A percentile compares a stretch with the other conserved stretches of the same genome.
phyloP scores from a whole-genome alignment of 2,113 vertebrate species.

The Peucedramus taeniatus region DNA sequence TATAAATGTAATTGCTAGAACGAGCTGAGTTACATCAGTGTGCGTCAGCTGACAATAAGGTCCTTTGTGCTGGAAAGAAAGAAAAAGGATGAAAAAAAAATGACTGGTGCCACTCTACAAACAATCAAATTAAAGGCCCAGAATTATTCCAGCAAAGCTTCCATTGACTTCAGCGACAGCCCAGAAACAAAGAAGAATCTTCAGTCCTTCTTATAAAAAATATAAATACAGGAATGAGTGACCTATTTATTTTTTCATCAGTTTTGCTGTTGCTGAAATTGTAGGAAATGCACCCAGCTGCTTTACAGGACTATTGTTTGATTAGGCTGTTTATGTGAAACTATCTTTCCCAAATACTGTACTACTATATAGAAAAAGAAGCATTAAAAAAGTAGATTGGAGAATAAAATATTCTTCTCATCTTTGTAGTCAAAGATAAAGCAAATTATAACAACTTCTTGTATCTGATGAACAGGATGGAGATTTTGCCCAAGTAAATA shows the following conservation, averaged over 20 bases:
- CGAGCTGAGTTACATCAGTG: neutral
- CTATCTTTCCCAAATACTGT: neutral
- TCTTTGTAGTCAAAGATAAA: neutral
- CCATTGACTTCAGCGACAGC: neutral
- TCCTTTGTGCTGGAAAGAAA: constrained; percentile 4
- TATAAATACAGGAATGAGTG: neutral
- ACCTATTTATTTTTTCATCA: constrained; percentile 13
- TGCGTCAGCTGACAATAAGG: neutral
- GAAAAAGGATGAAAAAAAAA: neutral
- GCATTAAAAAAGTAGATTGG: neutral
- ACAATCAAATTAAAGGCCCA: constrained; percentile 10
- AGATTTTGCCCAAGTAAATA: neutral
- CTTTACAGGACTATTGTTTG: neutral
- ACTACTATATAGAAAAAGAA: neutral
- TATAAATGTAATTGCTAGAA: neutral
- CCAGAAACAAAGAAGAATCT: neutral
- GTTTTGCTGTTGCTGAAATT: neutral
- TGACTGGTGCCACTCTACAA: neutral
- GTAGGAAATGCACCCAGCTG: neutral
- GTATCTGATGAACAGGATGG: neutral
- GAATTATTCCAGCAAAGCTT: neutral
- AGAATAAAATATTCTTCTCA: neutral
- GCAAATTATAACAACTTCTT: neutral
- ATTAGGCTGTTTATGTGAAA: neutral
- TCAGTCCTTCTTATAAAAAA: neutral